A percentile compares a stretch with the other conserved stretches of the same genome.
Evolutionary conservation across 2,888 invertebrate species (phyloP).

Genomic region (Andrena camellia): DNA sequence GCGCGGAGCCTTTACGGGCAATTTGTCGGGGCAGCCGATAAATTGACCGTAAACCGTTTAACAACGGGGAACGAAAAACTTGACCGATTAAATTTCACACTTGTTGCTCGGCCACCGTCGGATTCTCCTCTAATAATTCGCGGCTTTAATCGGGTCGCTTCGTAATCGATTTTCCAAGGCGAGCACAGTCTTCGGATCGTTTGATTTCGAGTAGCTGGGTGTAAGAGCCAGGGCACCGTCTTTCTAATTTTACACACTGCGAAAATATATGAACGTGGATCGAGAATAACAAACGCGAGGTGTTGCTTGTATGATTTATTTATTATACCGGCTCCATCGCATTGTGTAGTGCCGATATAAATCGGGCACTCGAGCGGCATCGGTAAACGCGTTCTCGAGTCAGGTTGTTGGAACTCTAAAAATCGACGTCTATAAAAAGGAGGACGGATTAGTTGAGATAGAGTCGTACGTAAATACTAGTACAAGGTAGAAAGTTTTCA

Average conservation of each 20-base stretch:
- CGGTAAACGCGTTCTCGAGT: neutral
- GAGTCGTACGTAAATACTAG: neutral
- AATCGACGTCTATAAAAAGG: neutral
- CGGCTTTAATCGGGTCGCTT: too few relatives aligned
- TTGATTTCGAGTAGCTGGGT: too few relatives aligned
- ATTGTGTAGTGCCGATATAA: neutral
- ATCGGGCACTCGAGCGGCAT: too few relatives aligned
- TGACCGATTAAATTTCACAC: slow-evolving; percentile 38
- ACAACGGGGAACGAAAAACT: slow-evolving; percentile 29
- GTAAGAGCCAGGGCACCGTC: too few relatives aligned
- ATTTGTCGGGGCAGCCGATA: slow-evolving; percentile 18
- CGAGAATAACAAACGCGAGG: too few relatives aligned
- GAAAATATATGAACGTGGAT: too few relatives aligned
- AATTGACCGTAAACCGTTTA: slow-evolving; percentile 42
- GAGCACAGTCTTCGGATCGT: too few relatives aligned
- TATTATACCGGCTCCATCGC: neutral
- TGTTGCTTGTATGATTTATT: neutral
- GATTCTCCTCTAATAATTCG: too few relatives aligned
- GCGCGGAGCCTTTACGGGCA: slow-evolving; percentile 26
- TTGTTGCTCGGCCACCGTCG: neutral
- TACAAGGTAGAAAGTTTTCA: slow-evolving; percentile 32
- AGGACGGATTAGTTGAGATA: neutral
- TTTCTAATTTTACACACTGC: too few relatives aligned
- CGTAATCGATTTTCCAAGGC: too few relatives aligned
- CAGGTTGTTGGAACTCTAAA: neutral